A percentile compares a stretch with the other conserved stretches of the same genome.
Evolutionary conservation across 2,797 vertebrate genomes (phyloP).

Genomic region (Danio aesculapii): DNA sequence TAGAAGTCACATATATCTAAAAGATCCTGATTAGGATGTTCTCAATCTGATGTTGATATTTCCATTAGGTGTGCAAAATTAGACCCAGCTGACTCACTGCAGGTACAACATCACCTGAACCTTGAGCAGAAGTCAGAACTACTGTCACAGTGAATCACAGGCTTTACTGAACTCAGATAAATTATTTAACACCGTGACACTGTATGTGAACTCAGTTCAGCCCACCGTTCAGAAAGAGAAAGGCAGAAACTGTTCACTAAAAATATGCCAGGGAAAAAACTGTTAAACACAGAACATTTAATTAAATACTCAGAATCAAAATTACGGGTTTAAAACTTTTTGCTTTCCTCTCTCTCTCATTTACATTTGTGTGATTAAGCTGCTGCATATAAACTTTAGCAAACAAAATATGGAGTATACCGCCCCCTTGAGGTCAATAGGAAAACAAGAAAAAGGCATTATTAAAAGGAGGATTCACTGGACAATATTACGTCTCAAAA

Average conservation of each 20-base stretch:
- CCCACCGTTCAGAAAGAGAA: neutral
- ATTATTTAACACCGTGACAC: conserved; percentile 17
- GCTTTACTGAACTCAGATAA: conserved; percentile 26
- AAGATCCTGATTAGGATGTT: neutral
- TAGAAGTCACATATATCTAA: no score
- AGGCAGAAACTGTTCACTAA: neutral
- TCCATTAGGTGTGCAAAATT: neutral
- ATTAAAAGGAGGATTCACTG: neutral
- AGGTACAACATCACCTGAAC: conserved; percentile 7
- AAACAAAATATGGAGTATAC: conserved; percentile 23
- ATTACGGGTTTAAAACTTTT: no score
- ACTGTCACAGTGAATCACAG: conserved; percentile 42
- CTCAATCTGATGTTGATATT: neutral
- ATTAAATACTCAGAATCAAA: conserved; percentile 1
- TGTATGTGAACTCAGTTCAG: neutral
- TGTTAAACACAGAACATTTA: neutral
- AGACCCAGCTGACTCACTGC: neutral
- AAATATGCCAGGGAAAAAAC: neutral
- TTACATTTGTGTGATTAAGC: conserved; percentile 10
- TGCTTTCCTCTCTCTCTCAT: neutral
- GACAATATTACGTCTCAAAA: no score
- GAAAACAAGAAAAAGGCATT: neutral
- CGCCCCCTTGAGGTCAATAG: conserved; percentile 37
- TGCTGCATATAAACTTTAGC: neutral
- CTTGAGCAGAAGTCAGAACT: conserved; percentile 25